Percentiles rank a stretch among this genome's conserved stretches.
phyloP scores from a whole-genome alignment of 2,113 vertebrate genomes.

The Scolopax mira region DNA sequence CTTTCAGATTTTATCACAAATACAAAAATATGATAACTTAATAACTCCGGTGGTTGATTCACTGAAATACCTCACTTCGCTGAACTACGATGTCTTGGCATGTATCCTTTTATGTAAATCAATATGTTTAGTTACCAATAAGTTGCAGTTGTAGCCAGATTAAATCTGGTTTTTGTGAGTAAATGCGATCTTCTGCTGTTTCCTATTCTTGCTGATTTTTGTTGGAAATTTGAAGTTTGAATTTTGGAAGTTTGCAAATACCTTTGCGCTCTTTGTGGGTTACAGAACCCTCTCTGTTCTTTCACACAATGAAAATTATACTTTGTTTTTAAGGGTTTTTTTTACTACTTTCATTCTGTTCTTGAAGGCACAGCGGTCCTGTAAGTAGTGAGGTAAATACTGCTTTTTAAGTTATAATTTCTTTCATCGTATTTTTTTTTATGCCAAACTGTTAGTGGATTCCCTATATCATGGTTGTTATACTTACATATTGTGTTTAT shows the following conservation, averaged over 20 bases:
- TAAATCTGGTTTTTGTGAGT: neutral
- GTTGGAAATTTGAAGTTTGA: neutral
- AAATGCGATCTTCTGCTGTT: neutral
- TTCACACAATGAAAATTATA: neutral
- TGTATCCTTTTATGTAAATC: conserved; percentile 86
- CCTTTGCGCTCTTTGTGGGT: neutral
- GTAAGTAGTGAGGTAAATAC: neutral
- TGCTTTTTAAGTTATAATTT: neutral
- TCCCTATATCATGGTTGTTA: neutral
- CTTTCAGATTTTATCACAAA: conserved; percentile 94
- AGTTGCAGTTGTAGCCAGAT: neutral
- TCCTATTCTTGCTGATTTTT: neutral
- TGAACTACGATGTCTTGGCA: conserved; percentile 98
- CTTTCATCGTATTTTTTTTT: neutral
- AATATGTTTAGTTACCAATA: neutral
- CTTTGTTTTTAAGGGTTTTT: neutral
- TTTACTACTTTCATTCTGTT: neutral
- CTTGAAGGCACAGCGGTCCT: neutral
- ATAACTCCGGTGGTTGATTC: conserved; percentile 98
- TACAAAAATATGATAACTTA: conserved; percentile 98
- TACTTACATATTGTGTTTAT: neutral
- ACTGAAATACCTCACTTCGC: conserved; percentile 97
- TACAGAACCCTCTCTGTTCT: neutral
- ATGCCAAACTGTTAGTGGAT: neutral
- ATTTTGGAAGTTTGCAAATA: neutral